These are phyloP conservation scores for Pilophorus perplexus DNA, from an alignment of 2,888 invertebrate species.

Conservation along the genomic window DNA sequence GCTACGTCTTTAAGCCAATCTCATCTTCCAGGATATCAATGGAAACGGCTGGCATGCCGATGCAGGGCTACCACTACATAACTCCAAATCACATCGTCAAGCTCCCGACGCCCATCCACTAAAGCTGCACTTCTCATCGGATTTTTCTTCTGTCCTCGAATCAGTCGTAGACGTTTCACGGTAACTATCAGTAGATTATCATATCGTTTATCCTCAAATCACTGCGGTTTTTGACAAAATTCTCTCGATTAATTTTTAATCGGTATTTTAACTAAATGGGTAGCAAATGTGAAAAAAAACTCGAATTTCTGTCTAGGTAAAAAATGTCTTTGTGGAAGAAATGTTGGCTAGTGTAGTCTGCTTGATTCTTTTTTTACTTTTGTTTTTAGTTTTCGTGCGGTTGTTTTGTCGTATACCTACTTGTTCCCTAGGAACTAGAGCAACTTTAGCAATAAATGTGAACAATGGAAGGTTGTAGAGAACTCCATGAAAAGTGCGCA, in stretches of 20 bases:
- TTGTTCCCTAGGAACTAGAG: constrained; percentile 35
- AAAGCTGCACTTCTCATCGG: constrained; percentile 51
- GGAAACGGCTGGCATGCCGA: constrained; percentile 89
- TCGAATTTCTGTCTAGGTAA: constrained; percentile 17
- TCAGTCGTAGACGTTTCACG: constrained; percentile 8
- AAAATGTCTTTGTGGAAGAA: constrained; percentile 32
- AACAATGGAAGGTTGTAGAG: constrained; percentile 39
- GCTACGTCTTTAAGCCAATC: no score
- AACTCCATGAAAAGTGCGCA: constrained; percentile 19
- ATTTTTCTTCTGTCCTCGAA: constrained; percentile 12
- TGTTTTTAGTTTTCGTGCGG: no score
- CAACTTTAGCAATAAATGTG: constrained; percentile 40
- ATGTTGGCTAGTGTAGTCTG: constrained; percentile 36
- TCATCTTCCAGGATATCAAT: constrained; percentile 96
- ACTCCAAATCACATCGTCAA: constrained; percentile 90
- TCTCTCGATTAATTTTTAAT: constrained; percentile 21
- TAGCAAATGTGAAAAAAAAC: constrained; percentile 24
- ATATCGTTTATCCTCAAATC: constrained; percentile 16
- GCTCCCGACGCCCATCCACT: constrained; percentile 74
- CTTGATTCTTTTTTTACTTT: constrained; percentile 21
- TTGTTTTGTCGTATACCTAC: constrained; percentile 14
- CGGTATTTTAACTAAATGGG: background rate
- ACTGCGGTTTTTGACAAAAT: background rate
- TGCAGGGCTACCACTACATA: constrained; percentile 88
- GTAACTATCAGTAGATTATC: constrained; percentile 20